Percentiles rank a stretch among this genome's conserved stretches.
phyloP scores from a whole-genome alignment of 2,797 vertebrate genomes.

The Astyanax mexicanus region DNA sequence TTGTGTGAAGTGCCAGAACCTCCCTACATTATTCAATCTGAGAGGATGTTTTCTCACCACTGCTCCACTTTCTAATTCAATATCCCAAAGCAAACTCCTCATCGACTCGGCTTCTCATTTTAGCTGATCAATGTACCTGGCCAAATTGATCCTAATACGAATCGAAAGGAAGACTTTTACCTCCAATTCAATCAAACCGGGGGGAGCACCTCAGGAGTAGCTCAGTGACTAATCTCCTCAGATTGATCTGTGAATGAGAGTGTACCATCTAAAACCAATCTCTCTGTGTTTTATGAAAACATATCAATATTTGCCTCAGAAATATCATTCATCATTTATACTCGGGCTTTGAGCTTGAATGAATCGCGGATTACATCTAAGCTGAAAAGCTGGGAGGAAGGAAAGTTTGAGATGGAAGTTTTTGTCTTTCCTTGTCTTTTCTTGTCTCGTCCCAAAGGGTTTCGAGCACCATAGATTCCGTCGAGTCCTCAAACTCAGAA shows the following conservation, averaged over 20 bases:
- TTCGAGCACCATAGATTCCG: background rate
- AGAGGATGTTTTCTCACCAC: constrained; percentile 65
- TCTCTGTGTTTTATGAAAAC: constrained; percentile 48
- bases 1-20: background rate
- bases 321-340: constrained; percentile 59
- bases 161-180: constrained; percentile 71
- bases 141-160: constrained; percentile 69
- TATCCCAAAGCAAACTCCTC: constrained; percentile 68
- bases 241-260: constrained; percentile 66
- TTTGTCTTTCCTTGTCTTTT: too few relatives aligned
- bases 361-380: constrained; percentile 3
- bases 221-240: constrained; percentile 57
- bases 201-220: constrained; percentile 67
- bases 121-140: constrained; percentile 70
- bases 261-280: constrained; percentile 37
- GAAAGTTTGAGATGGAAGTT: background rate
- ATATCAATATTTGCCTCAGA: constrained; percentile 59
- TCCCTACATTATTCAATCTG: constrained; percentile 59
- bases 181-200: constrained; percentile 72
- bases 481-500: background rate
- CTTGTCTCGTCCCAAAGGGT: background rate
- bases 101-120: constrained; percentile 68
- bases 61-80: constrained; percentile 65
- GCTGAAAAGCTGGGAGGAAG: background rate
- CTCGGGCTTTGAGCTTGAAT: background rate